Evolutionary conservation across 1,140 invertebrate species (phyloP).

Genomic region (Drosophila quadrilineata): DNA sequence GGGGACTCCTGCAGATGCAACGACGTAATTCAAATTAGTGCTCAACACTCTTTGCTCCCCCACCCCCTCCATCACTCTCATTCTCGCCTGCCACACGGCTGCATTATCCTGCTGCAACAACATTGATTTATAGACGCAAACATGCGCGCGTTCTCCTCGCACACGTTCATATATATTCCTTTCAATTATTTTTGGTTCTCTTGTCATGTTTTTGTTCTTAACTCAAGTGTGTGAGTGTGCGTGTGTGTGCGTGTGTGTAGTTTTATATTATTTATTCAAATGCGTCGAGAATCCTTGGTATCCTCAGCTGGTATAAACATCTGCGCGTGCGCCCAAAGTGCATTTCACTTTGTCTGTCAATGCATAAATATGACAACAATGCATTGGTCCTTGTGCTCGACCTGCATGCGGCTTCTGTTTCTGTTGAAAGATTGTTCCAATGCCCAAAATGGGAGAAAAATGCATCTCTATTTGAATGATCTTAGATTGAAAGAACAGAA

Average conservation of each 20-base stretch:
- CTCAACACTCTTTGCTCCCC: constrained; percentile 59
- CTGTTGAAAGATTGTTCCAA: constrained; percentile 25
- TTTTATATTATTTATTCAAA: constrained; percentile 61
- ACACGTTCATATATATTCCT: constrained; percentile 29
- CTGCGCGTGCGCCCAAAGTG: constrained; percentile 53
- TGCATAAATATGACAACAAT: constrained; percentile 17
- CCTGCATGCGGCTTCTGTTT: neutral
- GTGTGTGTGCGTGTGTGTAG: constrained; percentile 8
- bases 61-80: too few relatives aligned
- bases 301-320: constrained; percentile 46
- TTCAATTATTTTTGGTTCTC: constrained; percentile 58
- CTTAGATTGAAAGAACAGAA: too few relatives aligned
- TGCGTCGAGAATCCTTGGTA: constrained; percentile 57
- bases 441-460: constrained; percentile 2
- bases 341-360: constrained; percentile 18
- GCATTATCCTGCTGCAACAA: constrained; percentile 56
- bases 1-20: constrained; percentile 40
- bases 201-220: constrained; percentile 61
- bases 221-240: constrained; percentile 25
- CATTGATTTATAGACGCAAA: constrained; percentile 60
- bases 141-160: constrained; percentile 34
- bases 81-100: constrained; percentile 2
- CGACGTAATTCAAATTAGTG: constrained; percentile 66
- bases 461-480: constrained; percentile 10
- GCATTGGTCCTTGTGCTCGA: constrained; percentile 25